Evolutionary conservation across 2,113 vertebrate species (phyloP).

Genomic region (Microcebus griseorufus): DNA sequence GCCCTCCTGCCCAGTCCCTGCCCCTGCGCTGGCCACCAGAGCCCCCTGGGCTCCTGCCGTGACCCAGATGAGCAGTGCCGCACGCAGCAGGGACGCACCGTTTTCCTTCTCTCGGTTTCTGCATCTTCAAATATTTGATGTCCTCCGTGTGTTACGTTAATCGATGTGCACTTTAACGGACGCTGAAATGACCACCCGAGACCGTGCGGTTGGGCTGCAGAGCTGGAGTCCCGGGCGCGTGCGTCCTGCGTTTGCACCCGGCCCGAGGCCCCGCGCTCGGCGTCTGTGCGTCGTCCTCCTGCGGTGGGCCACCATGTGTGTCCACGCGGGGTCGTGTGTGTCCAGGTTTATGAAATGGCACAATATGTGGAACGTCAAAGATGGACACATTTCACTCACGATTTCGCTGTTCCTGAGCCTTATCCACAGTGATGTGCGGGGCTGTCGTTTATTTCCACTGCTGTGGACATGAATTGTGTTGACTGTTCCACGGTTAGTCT

Average conservation of each 20-base stretch:
- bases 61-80: no score
- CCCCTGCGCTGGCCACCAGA: no score
- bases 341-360: background rate
- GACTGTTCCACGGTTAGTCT: background rate
- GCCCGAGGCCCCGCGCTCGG: background rate
- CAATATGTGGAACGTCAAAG: background rate
- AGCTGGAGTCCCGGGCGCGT: no score
- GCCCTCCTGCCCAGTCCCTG: background rate
- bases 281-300: background rate
- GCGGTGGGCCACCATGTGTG: background rate
- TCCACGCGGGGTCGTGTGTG: background rate
- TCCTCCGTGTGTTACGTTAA: background rate
- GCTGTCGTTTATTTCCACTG: background rate
- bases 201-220: background rate
- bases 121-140: background rate
- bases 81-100: fast-evolving
- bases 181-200: background rate
- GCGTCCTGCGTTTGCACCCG: background rate
- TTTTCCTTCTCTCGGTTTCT: background rate
- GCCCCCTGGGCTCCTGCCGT: no score
- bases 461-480: no score
- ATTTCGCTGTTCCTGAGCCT: background rate
- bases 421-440: background rate
- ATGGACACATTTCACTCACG: background rate
- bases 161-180: background rate